Evolutionary conservation across 2,888 invertebrate genomes (phyloP), one percentile per base, ranked within the genome.

Genomic region (Caenorhabditis sp.): DNA sequence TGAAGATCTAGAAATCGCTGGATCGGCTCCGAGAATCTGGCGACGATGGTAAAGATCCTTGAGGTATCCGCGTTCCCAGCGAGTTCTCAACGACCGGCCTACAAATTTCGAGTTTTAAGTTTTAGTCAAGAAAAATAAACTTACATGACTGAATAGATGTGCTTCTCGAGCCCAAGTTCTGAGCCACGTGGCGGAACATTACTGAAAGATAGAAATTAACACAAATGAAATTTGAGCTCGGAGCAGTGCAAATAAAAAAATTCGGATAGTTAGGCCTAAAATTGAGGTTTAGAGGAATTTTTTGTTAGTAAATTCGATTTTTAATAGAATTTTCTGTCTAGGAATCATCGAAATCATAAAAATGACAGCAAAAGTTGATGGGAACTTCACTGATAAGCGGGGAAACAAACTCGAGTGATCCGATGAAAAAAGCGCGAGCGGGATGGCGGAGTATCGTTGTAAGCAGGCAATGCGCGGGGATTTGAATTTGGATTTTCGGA

Each of bases 11-110:
- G 84, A 66, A 58, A 89, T 82, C 7, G 88, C 76, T 12, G 91
- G 89, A 76, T 91, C 91, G 14, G 89, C 90, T 16, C 91, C 91
- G 49, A 89, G 76, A 68, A 91, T 64, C 26, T 86, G 85, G 22
- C 91, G 84, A 26, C 91, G 84, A 63, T 91, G 90, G 73, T 91
- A 91, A 22, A 91, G 86, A 69, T 91, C 91, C 70, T 91, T 91
- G 41, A 91, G 84, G 56, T 88, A 91, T 38, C 86, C 86, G 19
- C 90, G 86, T 59, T 89, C 87, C 90, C 90, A 91, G n/a, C 85
- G 75, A 49, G 88, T 85, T 49, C 90, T 85, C 31, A 90, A 69
- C 24, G 76, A 75, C 22, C 90, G 85, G 38, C 68, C 86, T 87
- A 51, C 14, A 82, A 38, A 44, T 47, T 47, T 2, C 1, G 16